phyloP scores from a whole-genome alignment of 2,888 invertebrate genomes.

The Lasioglossum morio region DNA sequence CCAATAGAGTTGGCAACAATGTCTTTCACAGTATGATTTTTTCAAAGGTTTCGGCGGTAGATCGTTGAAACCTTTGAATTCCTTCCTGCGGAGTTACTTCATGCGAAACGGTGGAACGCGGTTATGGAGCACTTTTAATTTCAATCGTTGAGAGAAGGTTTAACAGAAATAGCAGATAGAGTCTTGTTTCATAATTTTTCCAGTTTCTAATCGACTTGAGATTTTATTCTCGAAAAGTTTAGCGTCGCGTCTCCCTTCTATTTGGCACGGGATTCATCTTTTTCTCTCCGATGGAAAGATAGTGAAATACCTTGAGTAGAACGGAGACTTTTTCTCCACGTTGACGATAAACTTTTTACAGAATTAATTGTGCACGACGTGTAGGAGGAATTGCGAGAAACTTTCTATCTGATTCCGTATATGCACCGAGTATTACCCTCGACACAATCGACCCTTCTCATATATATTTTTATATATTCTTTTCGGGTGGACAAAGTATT shows the following conservation, averaged over 20 bases:
- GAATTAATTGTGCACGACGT: conserved; percentile 23
- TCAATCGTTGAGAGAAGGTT: background rate
- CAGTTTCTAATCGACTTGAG: too few species aligned
- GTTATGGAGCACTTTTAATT: conserved; percentile 4
- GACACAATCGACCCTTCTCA: conserved; percentile 49
- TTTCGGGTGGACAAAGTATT: conserved; percentile 80
- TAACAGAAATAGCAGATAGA: background rate
- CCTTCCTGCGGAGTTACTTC: conserved; percentile 35
- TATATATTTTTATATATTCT: conserved; percentile 47
- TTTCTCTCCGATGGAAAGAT: conserved; percentile 27
- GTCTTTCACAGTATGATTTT: conserved; percentile 51
- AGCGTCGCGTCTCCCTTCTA: too few species aligned
- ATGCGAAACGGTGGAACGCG: conserved; percentile 36
- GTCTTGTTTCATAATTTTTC: background rate
- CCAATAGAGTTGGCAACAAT: conserved; percentile 45
- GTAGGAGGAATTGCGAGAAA: background rate
- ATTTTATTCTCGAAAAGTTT: background rate
- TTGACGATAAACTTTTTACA: background rate
- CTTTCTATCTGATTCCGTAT: conserved; percentile 15
- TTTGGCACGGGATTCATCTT: conserved; percentile 16
- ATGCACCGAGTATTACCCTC: conserved; percentile 28
- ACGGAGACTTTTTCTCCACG: background rate
- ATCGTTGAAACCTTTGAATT: conserved; percentile 67
- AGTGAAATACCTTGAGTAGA: conserved; percentile 45
- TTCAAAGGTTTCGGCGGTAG: conserved; percentile 71